Base-by-base conservation (phyloP, 2,888 invertebrate genomes). In the Rosalia funebris region DNA sequence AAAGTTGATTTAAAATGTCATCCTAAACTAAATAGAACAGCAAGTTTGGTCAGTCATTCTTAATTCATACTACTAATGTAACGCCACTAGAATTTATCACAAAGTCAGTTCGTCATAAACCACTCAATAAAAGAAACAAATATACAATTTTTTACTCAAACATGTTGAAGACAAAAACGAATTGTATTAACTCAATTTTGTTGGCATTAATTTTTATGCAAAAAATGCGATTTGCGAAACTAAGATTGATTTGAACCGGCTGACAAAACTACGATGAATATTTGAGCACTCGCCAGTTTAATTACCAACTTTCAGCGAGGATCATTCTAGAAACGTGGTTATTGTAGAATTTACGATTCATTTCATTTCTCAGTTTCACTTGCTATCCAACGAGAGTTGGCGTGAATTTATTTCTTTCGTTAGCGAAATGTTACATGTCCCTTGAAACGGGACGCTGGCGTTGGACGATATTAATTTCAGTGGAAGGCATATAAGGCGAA, bases 401-500 rank as follows among this genome's bases (percentile, higher is more conserved):
- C n/a, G n/a, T 46, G 32, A 46, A n/a, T n/a, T n/a, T n/a, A n/a
- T n/a, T n/a, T n/a, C n/a, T n/a, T 48, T 36, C 32, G 25, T 46
- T 10, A 36, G 11, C 2, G 31, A 37, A 20, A 3, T 16, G 36
- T 12, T 19, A 37, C 47, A 16, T 12, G 17, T 10, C 10, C 15
- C 32, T 31, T 11, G 48, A 36, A 17, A 48, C 19, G 11, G n/a
- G 32, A 47, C 31, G 31, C 37, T n/a, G n/a, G n/a, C n/a, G n/a
- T n/a, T 10, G n/a, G 31, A 45, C 25, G 25, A 45, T 31, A 45
- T 45, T 31, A 46, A 47, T 47, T 47, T 47, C 31, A 25, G 31
- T 31, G 14, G 31, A 32, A 20, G 46, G n/a, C 44, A 11, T 12
- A 12, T 14, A 14, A 12, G 12, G n/a, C n/a, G 14, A 32, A 46